These are phyloP conservation scores for Podotricha telesiphe DNA, from an alignment of 2,888 invertebrate genomes.

Conservation along the genomic window DNA sequence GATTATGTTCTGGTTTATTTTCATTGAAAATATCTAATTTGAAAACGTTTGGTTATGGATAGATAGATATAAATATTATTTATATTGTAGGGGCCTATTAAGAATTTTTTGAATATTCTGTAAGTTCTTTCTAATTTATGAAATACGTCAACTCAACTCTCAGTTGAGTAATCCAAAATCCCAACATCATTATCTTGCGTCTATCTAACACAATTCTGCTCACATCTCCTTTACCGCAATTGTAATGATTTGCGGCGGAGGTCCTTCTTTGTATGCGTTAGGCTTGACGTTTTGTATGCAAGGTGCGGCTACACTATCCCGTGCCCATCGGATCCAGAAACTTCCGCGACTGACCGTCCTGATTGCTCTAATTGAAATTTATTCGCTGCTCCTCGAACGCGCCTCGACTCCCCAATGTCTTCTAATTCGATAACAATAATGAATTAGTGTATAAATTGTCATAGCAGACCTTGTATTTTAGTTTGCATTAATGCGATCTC, in stretches of 20 bases:
- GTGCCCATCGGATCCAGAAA: constrained; percentile 63
- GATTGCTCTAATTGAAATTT: constrained; percentile 81
- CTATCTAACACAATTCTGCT: constrained; percentile 72
- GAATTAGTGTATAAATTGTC: constrained; percentile 62
- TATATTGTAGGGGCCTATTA: neutral
- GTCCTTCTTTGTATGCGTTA: constrained; percentile 75
- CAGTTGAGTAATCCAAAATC: constrained; percentile 64
- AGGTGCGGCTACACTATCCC: constrained; percentile 64
- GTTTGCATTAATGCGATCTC: constrained; percentile 73
- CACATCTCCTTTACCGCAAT: constrained; percentile 80
- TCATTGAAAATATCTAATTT: constrained; percentile 49
- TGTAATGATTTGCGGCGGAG: constrained; percentile 78
- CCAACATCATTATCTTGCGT: constrained; percentile 66
- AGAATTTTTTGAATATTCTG: neutral
- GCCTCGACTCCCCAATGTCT: constrained; percentile 59
- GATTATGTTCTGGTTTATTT: constrained; percentile 57
- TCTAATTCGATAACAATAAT: constrained; percentile 57
- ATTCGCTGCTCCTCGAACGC: constrained; percentile 59
- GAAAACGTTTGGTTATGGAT: neutral
- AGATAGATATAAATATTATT: neutral
- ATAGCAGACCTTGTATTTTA: constrained; percentile 66
- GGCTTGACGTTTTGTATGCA: constrained; percentile 66
- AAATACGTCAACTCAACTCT: constrained; percentile 54
- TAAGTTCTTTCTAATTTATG: neutral
- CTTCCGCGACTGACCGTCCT: constrained; percentile 71